Conservation (phyloP, 1,140 invertebrate genomes). For the Chrysomallon squamiferum region DNA sequence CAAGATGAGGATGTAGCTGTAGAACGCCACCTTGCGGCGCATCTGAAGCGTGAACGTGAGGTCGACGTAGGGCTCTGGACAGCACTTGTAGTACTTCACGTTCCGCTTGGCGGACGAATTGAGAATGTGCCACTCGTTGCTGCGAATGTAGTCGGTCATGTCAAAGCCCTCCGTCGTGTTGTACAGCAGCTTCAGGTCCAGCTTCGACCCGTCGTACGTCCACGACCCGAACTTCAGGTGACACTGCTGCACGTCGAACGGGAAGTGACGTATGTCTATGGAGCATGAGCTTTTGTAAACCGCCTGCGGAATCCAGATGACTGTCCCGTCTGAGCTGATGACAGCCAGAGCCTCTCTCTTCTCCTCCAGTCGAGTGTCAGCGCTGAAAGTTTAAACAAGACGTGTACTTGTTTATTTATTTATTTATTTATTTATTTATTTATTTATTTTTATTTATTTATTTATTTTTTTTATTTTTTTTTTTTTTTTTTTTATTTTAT, state of each 20-base stretch:
- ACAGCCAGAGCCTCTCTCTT: conserved; percentile 58
- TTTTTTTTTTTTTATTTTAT: too few relatives aligned
- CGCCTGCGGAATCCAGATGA: conserved; percentile 96
- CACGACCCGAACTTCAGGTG: conserved; percentile 63
- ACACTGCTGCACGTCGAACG: conserved; percentile 62
- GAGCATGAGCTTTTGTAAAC: conserved; percentile 97
- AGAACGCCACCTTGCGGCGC: conserved; percentile 60
- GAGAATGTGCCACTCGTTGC: conserved; percentile 64
- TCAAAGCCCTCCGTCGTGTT: conserved; percentile 50
- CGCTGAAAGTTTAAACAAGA: conserved; percentile 39
- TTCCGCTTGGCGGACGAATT: conserved; percentile 45
- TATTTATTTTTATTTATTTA: too few relatives aligned
- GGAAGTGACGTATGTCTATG: conserved; percentile 69
- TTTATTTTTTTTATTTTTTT: too few relatives aligned
- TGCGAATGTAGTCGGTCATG: conserved; percentile 58
- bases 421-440: too few relatives aligned
- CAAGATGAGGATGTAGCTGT: conserved; percentile 63
- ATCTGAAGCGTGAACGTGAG: conserved; percentile 59
- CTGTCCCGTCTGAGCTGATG: conserved; percentile 84
- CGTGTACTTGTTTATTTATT: not conserved
- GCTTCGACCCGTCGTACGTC: conserved; percentile 62
- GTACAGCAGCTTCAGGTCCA: conserved; percentile 57
- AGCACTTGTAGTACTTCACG: conserved; percentile 60
- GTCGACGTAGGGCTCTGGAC: conserved; percentile 62
- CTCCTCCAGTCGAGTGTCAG: conserved; percentile 60